Base-by-base conservation (phyloP, 2,797 vertebrate genomes). In the Hipposideros larvatus region DNA sequence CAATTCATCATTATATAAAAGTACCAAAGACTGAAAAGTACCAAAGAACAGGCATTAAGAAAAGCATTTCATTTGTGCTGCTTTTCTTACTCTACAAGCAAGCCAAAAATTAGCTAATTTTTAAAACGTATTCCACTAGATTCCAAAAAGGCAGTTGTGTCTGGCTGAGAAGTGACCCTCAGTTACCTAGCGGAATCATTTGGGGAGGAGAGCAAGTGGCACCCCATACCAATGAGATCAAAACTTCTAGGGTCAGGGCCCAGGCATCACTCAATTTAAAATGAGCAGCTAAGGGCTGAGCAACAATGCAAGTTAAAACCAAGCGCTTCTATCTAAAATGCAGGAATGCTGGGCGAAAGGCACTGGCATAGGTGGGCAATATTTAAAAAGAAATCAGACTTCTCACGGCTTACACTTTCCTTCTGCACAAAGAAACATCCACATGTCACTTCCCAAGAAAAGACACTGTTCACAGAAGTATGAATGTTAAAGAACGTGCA, bases 391-490 rank as follows among this genome's bases (percentile, higher is more conserved):
- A 91, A 94, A 68, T 34, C 59, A 80, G 75, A 66, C 53, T 87
- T 87, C 55, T 0, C 1, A 78, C 51, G 86, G n/a, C 88, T 48
- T 95, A 95, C 3, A 4, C 37, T 5, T 65, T 63, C 18, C 87
- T 87, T 83, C 85, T 13, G 63, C 95, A 96, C 93, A 98, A 91
- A 97, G 94, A 68, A 95, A 95, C 73, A 96, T 93, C 83, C 48
- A 28, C 9, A 75, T 78, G 87, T 94, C 88, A 88, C 34, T 74
- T 87, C 11, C 9, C 24, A 61, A 46, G 0, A 34, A 63, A 91
- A n/a, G 66, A 82, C 43, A 11, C 46, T 19, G 66, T 70, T 92
- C 24, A 15, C 24, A 26, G 74, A 55, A 85, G n/a, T 31, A 41
- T 37, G 51, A 70, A 31, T 0, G 9, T 26, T 96, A 53, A 93